Base-by-base conservation (phyloP, 64 coral and sea anemone species). In the Montipora sp. region DNA sequence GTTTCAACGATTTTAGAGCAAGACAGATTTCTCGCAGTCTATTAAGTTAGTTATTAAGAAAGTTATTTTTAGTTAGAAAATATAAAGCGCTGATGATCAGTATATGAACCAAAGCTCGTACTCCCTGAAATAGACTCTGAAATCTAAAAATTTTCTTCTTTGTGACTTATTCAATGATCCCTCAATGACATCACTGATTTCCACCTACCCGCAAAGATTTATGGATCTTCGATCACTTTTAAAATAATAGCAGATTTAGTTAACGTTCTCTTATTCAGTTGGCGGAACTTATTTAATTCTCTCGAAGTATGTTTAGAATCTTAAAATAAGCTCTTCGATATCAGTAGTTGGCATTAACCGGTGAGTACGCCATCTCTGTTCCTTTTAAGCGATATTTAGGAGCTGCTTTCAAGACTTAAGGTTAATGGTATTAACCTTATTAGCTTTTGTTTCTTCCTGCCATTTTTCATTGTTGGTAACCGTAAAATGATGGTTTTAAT, bases 191-290 rank as follows among this genome's bases (percentile, higher is more conserved):
- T 85, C 82, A 85, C 5, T 8, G 14, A 45, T 11, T 20, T 65
- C 68, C 12, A 72, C 44, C 82, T 3, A 27, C 82, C 47, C 45
- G 82, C 82, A 23, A 71, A 22, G 82, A 72, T 9, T 85, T 72
- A 20, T 85, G 82, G 82, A 72, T 85, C 63, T 85, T 63, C 36
- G 36, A 2, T 14, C 60, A 63, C 60, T 57, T 6, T 8, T 11
- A 12, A 63, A 63, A 63, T 63, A 12, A 63, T 63, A 63, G 60
- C 3, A 16, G 14, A 0, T 63, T 63, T 63, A 7, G 51, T 63
- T 63, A 4, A 12, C 0, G 19, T 63, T 63, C 3, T 63, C 60
- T 63, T 12, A 14, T 63, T 7, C 0, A 63, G 13, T 12, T 12
- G 60, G 9, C 15, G 3, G 55, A 81, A 46, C 19, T 20, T 72